A percentile compares a stretch with the other conserved stretches of the same genome.
Conservation (phyloP, 2,888 invertebrate species). For the Ophion costatus region DNA sequence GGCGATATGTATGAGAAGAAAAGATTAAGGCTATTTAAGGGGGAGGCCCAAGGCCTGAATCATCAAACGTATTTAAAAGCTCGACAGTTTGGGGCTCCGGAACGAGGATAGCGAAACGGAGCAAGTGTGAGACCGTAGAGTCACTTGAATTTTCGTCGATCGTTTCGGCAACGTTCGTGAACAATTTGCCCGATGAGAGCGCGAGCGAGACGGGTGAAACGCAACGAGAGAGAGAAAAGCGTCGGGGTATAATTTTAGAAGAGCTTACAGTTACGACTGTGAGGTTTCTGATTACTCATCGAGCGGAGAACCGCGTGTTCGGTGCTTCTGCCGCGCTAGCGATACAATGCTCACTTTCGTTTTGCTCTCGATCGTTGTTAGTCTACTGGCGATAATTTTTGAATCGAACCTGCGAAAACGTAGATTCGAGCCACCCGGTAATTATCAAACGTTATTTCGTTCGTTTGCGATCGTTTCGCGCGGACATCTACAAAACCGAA, state of each 20-base stretch:
- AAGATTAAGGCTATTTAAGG: not conserved
- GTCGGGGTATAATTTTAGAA: slow-evolving; percentile 41
- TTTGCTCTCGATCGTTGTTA: slow-evolving; percentile 53
- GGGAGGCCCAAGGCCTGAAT: not conserved
- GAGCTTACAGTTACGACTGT: slow-evolving; percentile 21
- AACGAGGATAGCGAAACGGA: slow-evolving; percentile 16
- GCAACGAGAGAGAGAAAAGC: slow-evolving; percentile 29
- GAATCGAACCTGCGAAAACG: slow-evolving; percentile 42
- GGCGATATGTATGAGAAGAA: not conserved
- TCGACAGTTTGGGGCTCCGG: slow-evolving; percentile 32
- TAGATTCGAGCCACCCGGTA: slow-evolving; percentile 51
- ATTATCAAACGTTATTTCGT: slow-evolving; percentile 20
- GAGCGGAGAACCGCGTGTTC: slow-evolving; percentile 18
- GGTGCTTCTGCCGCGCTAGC: not conserved
- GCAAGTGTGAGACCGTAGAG: slow-evolving; percentile 43
- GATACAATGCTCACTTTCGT: slow-evolving; percentile 52
- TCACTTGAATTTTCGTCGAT: slow-evolving; percentile 44
- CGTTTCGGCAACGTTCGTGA: slow-evolving; percentile 16
- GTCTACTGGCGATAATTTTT: slow-evolving; percentile 49
- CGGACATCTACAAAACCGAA: not conserved
- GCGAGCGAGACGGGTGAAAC: slow-evolving; percentile 14
- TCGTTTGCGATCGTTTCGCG: not conserved
- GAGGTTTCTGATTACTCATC: slow-evolving; percentile 25
- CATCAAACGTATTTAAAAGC: slow-evolving; percentile 5
- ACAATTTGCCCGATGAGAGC: slow-evolving; percentile 35